A percentile compares a stretch with the other conserved stretches of the same genome.
Evolutionary conservation across 2,888 invertebrate species (phyloP).

Genomic region (Blastobasis lacticolella): DNA sequence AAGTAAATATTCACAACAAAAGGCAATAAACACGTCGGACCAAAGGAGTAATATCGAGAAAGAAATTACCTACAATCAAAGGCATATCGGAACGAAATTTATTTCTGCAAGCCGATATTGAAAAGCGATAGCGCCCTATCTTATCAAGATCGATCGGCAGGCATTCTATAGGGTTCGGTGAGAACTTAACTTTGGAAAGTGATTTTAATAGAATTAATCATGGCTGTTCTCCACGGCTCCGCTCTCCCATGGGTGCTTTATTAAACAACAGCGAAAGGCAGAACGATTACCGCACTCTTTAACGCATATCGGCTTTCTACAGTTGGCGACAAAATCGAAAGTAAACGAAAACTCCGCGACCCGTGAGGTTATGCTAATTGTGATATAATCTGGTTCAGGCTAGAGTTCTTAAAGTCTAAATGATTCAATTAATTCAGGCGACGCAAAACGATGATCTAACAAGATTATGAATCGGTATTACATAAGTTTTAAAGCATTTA

Average conservation of each 20-base stretch:
- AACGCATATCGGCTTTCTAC: slow-evolving; percentile 10
- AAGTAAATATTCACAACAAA: no score
- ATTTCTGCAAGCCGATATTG: no score
- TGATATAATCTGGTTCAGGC: no score
- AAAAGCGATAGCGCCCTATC: no score
- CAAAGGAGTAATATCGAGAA: no score
- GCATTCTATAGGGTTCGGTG: slow-evolving; percentile 6
- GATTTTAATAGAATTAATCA: slow-evolving; percentile 16
- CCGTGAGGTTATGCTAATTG: no score
- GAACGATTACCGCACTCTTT: slow-evolving; percentile 10
- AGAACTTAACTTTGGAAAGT: slow-evolving; percentile 15
- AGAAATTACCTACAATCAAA: no score
- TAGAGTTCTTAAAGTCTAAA: no score
- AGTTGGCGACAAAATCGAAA: not conserved
- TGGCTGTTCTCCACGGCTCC: slow-evolving; percentile 14
- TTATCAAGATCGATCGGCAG: slow-evolving; percentile 8
- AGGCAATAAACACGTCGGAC: no score
- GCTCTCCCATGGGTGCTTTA: slow-evolving; percentile 6
- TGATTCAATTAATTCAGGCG: not conserved
- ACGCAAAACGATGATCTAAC: not conserved
- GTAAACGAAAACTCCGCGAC: not conserved
- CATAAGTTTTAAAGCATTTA: no score
- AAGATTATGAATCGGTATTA: no score
- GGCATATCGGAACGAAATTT: no score
- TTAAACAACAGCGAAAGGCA: slow-evolving; percentile 21